Evolutionary conservation across 2,888 invertebrate genomes (phyloP), one percentile per base, ranked within the genome.

Genomic region (Drosophila emarginata): DNA sequence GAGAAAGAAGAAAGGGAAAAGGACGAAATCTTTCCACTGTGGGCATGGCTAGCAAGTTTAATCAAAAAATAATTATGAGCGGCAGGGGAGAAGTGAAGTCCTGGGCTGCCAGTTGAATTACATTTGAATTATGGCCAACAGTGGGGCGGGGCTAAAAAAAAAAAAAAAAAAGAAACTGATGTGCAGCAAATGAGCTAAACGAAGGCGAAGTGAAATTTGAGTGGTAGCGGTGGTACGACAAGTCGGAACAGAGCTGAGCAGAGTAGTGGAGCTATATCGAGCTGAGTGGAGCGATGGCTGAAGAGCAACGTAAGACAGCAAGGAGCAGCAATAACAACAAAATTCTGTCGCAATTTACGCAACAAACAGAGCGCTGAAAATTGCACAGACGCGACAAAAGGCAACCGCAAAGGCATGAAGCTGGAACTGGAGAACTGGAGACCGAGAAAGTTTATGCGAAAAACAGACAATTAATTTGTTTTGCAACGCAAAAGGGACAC

Each of bases 61-160:
- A 87, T 89, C 89, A 87, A 88, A 87, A 88, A 86, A 88, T 89
- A 89, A 87, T 87, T 89, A 89, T 81, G 88, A 77, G 76, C 71
- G 75, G 76, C 86, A 64, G 57, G 87, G 82, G 78, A 84, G 72
- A 37, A 45, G 23, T 7, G 52, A n/a, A 18, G 68, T 70, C 77
- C 64, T 52, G 57, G 69, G 57, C 11, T 69, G 68, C 69, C 75
- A 72, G 74, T 77, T 70, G 87, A 85, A 85, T 87, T 80, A 87
- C 79, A 79, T 88, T 88, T 88, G 79, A 88, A 88, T 88, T 85
- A 85, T 84, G 88, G 71, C 45, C 69, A 50, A 63, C 57, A 64
- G 45, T 53, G 61, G 64, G 62, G 14, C 28, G 58, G 0, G 51
- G 5, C 32, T 56, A 51, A 54, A 58, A 40, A 51, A 61, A 61